Evolutionary conservation across 1,140 invertebrate genomes (phyloP).

Genomic region (Zaprionus capensis): DNA sequence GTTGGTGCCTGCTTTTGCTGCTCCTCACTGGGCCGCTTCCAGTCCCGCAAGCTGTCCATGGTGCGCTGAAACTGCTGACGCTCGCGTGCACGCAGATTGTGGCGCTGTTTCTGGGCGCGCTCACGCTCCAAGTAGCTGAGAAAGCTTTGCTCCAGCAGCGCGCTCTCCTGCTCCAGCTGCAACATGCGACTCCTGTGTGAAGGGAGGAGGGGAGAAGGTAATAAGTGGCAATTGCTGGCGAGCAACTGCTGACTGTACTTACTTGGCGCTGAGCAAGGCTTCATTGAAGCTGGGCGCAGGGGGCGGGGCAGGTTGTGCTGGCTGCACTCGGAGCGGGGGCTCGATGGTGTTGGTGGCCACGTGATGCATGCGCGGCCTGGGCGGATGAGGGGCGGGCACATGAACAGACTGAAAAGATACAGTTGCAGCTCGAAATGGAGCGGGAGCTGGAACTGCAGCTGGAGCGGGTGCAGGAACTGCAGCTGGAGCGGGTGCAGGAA

Average conservation of each 20-base stretch:
- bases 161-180: slow-evolving; percentile 77
- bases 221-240: background rate
- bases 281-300: slow-evolving; percentile 52
- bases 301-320: background rate
- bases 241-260: slow-evolving; percentile 8
- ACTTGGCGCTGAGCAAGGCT: slow-evolving; percentile 60
- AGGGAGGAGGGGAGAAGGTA: background rate
- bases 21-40: slow-evolving; percentile 36
- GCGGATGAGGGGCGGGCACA: background rate
- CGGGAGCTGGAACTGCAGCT: background rate
- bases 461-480: background rate
- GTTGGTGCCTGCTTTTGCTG: background rate
- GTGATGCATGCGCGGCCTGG: slow-evolving; percentile 16
- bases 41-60: slow-evolving; percentile 38
- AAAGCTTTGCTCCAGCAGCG: slow-evolving; percentile 73
- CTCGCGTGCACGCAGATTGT: slow-evolving; percentile 18
- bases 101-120: slow-evolving; percentile 37
- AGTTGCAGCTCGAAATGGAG: no score
- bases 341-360: slow-evolving; percentile 40
- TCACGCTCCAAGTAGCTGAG: slow-evolving; percentile 63
- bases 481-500: background rate
- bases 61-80: slow-evolving; percentile 46
- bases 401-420: background rate
- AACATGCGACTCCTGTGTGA: slow-evolving; percentile 64
- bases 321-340: background rate